Base-by-base conservation (phyloP, 2,888 invertebrate species). In the Conistra vaccinii region DNA sequence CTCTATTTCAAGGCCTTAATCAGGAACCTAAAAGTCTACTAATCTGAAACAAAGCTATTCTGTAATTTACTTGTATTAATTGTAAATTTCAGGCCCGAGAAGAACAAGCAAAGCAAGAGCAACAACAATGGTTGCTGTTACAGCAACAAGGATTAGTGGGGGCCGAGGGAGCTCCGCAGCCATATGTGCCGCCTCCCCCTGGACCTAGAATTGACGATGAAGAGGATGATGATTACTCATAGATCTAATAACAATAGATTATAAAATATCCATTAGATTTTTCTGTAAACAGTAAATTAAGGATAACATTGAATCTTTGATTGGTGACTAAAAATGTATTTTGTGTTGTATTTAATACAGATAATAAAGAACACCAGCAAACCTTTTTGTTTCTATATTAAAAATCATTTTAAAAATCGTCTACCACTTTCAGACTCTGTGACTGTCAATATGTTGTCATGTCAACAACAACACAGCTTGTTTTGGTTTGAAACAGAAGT, bases 41-140 rank as follows among this genome's bases (percentile, higher is more conserved):
- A 20, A 48, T 32, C 29, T 77, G 23, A 58, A 20, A 39, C 26
- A 23, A 57, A 72, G 23, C 10, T 23, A 7, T n/a, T 39, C 20
- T 17, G 23, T 53, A 5, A 55, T 53, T 51, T 17, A 55, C 55
- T 17, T 62, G 12, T 42, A 10, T 32, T 67, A 14, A 70, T 71
- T 80, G 20, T 12, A 23, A 48, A 69, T 68, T 84, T 17, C 87
- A 96, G 96, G 99, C 99, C 3, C 97, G 99, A 81, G 98, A 99
- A 92, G 98, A 99, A 93, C 99, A 99, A 95, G 99, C 99, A 10
- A 98, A 98, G 74, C 98, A 98, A 85, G 98, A 99, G 81, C 99
- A 99, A 90, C 99, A 99, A 87, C 99, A 99, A 90, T 99, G 99
- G 98, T 97, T 98, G 85, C 97, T 98, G 87, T 95, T 99, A 89